A percentile compares a stretch with the other conserved stretches of the same genome.
Conservation (phyloP, 2,888 invertebrate genomes). For the Anodontia alba region DNA sequence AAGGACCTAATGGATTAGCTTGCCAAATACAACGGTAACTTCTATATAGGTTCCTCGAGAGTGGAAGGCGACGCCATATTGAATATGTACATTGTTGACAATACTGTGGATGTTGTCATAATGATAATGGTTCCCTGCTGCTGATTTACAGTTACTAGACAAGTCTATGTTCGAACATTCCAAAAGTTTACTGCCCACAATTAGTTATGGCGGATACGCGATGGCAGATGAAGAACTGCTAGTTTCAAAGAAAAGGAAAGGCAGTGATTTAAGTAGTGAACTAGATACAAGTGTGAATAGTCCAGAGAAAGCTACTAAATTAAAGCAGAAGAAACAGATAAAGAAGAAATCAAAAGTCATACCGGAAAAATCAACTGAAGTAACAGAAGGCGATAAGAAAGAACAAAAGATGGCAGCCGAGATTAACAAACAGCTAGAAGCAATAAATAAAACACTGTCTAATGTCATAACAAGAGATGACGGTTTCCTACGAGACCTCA, state of each 20-base stretch:
- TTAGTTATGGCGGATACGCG: background rate
- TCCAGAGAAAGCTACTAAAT: background rate
- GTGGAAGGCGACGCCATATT: constrained; percentile 2
- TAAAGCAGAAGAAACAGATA: background rate
- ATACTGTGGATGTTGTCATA: background rate
- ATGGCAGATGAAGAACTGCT: background rate
- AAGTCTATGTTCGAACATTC: background rate
- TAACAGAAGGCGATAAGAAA: too few relatives aligned
- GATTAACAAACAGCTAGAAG: too few relatives aligned
- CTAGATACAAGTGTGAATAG: background rate
- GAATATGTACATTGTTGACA: background rate
- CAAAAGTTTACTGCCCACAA: background rate
- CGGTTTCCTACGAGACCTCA: too few relatives aligned
- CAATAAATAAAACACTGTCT: too few relatives aligned
- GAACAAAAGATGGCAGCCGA: too few relatives aligned
- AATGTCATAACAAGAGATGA: too few relatives aligned
- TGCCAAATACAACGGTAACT: too few relatives aligned
- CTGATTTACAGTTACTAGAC: background rate
- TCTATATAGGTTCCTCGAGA: too few relatives aligned
- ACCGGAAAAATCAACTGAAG: too few relatives aligned
- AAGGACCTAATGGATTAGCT: too few relatives aligned
- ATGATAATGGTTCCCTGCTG: background rate
- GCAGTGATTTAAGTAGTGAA: background rate
- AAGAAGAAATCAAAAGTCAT: too few relatives aligned
- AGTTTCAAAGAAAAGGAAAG: constrained; percentile 7